These are phyloP conservation scores for Styela clava DNA, from an alignment of 23 tunicate species.

Conservation along the genomic window DNA sequence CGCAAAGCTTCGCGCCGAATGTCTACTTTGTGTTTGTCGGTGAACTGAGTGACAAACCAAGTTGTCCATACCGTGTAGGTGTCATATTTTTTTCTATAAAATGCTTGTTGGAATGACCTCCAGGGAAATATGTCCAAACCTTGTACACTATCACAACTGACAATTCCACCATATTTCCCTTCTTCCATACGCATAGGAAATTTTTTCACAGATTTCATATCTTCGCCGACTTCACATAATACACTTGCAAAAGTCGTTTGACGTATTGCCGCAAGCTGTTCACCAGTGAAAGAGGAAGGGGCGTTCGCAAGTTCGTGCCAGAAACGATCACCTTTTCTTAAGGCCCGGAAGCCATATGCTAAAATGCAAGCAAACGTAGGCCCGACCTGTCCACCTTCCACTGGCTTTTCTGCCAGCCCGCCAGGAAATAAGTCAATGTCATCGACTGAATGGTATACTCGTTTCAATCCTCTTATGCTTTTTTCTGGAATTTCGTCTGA, in stretches of 20 bases:
- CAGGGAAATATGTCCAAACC: background rate
- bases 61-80: constrained; percentile 54
- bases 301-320: constrained; percentile 50
- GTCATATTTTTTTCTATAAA: background rate
- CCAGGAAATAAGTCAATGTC: constrained; percentile 81
- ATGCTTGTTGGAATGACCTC: background rate
- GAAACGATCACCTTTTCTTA: constrained; percentile 68
- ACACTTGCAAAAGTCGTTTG: constrained; percentile 1
- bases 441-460: constrained; percentile 39
- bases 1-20: constrained; percentile 25
- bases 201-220: constrained; percentile 13
- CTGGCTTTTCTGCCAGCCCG: constrained; percentile 49
- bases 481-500: constrained; percentile 29
- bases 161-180: background rate
- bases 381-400: constrained; percentile 64
- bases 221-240: constrained; percentile 16
- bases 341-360: constrained; percentile 49
- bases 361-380: constrained; percentile 73
- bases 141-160: background rate
- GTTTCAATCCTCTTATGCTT: constrained; percentile 7
- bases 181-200: background rate
- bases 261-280: constrained; percentile 10
- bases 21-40: constrained; percentile 11
- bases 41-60: constrained; percentile 65
- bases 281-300: constrained; percentile 11